A percentile compares a stretch with the other conserved stretches of the same genome.
These are phyloP conservation scores for Lysiphlebus fabarum DNA, from an alignment of 1,140 invertebrate genomes.

Conservation along the genomic window DNA sequence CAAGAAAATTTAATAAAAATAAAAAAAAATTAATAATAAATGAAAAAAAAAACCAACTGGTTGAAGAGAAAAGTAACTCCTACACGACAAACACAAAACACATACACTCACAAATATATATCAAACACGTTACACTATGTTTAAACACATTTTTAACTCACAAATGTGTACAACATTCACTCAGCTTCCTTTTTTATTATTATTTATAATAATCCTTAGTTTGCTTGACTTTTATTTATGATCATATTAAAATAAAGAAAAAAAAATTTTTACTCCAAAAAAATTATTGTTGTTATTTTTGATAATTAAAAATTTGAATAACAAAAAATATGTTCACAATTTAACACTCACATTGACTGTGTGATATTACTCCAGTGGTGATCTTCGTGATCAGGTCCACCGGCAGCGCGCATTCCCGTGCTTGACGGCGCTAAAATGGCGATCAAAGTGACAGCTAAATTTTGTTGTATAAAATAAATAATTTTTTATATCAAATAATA, in stretches of 20 bases:
- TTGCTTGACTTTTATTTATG: background rate
- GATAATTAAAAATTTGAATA: background rate
- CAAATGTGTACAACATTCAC: no score
- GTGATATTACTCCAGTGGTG: conserved; percentile 29
- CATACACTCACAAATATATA: no score
- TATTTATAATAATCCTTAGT: background rate
- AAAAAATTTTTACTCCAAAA: background rate
- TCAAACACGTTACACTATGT: no score
- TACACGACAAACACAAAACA: no score
- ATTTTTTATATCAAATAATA: background rate
- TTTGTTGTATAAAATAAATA: conserved; percentile 21
- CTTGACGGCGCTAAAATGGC: conserved; percentile 51
- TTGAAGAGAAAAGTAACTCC: no score
- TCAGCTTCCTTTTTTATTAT: no score
- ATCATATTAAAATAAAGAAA: background rate
- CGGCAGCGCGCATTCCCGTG: conserved; percentile 46
- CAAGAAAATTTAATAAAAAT: no score
- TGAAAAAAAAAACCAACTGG: no score
- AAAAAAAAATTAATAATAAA: no score
- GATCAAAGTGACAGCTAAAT: conserved; percentile 52
- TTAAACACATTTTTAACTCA: no score
- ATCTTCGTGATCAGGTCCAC: conserved; percentile 33
- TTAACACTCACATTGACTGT: conserved; percentile 30
- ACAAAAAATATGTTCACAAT: conserved; percentile 14
- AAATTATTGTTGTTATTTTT: conserved; percentile 19